phyloP scores from a whole-genome alignment of 2,888 invertebrate genomes.

The Limenitis arthemis region DNA sequence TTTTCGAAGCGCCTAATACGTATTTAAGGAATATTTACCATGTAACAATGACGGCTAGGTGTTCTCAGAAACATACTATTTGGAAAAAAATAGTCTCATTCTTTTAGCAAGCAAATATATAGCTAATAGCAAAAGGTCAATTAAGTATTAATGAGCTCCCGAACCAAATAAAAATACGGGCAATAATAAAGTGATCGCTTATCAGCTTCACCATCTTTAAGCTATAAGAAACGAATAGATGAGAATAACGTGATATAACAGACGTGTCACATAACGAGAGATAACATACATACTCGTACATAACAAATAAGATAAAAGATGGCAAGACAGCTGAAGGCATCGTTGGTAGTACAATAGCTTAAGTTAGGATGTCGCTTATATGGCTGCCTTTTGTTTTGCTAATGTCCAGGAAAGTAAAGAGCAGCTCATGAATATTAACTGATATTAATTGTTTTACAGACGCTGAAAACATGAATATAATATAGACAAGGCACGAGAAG shows the following conservation, averaged over 20 bases:
- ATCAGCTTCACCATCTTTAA: no score
- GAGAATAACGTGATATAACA: neutral
- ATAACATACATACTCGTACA: neutral
- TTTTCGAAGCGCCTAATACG: no score
- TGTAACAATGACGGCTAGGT: no score
- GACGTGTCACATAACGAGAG: constrained; percentile 1
- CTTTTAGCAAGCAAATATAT: no score
- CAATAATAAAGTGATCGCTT: neutral
- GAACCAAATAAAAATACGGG: no score
- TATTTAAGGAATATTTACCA: no score
- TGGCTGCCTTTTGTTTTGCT: constrained; percentile 50
- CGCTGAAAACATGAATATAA: constrained; percentile 44
- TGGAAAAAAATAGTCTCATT: no score
- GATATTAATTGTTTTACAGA: constrained; percentile 53
- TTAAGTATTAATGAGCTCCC: no score
- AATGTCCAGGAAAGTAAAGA: constrained; percentile 40
- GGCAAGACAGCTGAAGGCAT: constrained; percentile 34
- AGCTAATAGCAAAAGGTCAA: no score
- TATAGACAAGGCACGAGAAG: constrained; percentile 33
- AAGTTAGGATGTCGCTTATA: constrained; percentile 41
- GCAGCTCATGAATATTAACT: constrained; percentile 64
- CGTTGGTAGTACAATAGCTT: constrained; percentile 46
- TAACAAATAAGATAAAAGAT: constrained; percentile 19
- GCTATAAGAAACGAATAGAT: neutral
- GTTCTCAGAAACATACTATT: no score